Base-by-base conservation (phyloP, 1,140 invertebrate species). In the Tetramorium parvispinum region DNA sequence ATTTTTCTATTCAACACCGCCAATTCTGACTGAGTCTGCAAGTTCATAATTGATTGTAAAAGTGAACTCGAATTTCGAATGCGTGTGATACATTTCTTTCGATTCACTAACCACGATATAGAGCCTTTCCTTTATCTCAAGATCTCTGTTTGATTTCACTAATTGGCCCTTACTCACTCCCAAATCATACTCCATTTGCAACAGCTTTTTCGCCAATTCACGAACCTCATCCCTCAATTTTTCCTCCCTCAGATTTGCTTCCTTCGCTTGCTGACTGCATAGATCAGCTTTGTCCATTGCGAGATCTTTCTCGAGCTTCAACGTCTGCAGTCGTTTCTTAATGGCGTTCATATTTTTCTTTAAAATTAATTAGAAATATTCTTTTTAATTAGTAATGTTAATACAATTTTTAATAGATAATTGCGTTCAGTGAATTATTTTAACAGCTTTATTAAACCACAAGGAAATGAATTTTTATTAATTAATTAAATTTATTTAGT, bases 241-340 rank as follows among this genome's bases (percentile, higher is more conserved):
- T 85, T 97, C 96, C 83, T 97, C 96, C 65, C 96, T 95, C 40
- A 96, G 94, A 91, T 97, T 96, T 57, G 96, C 97, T 87, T 97
- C 97, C 89, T 96, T 96, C 6, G 97, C 95, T 92, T 97, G 97
- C 86, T 97, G 96, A 91, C 98, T 97, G 73, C 97, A 96, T 91
- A 96, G 95, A 91, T 98, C 97, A 8, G 97, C 97, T 89, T 96
- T 96, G 92, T 98, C 97, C 91, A 97, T 95, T 79, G 97, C 97
- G 91, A 97, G 96, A 93, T 98, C 97, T 95, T 97, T 98, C 94
- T 97, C 97, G 93, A 97, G 95, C 95, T 97, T 98, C 96, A 98
- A 96, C 81, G 96, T 96, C 94, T 97, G 96, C 96, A 98, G 97
- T 95, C 97, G 97, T 96, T 98, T 98, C 96, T 98, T 98, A 95